Evolutionary conservation across 1,140 invertebrate species (phyloP).

Genomic region (Gyrodactylus bullatarudis): DNA sequence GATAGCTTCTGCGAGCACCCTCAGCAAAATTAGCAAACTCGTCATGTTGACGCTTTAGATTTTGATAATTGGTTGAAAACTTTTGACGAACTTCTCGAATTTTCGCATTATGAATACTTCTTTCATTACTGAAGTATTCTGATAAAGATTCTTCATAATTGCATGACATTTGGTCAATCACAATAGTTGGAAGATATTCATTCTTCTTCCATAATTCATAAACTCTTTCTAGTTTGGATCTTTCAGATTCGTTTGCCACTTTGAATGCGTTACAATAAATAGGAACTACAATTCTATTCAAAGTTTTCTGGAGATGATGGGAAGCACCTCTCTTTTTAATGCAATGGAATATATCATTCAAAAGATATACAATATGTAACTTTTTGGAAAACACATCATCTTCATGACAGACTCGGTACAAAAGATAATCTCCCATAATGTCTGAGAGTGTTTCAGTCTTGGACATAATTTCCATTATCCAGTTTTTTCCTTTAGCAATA

Average conservation of each 20-base stretch:
- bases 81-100: neutral
- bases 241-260: neutral
- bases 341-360: conserved; percentile 4
- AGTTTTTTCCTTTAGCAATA: conserved; percentile 3
- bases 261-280: neutral
- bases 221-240: neutral
- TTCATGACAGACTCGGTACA: neutral
- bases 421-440: conserved; percentile 1
- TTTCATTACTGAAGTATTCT: neutral
- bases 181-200: neutral
- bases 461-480: neutral
- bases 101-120: neutral
- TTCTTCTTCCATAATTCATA: neutral
- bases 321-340: neutral
- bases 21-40: neutral
- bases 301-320: neutral
- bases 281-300: neutral
- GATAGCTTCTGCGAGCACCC: neutral
- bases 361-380: conserved; percentile 2
- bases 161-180: neutral
- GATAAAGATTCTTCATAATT: neutral
- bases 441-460: neutral
- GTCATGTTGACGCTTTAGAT: neutral
- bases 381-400: neutral
- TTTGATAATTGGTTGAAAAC: neutral